Conservation (phyloP, 2,888 invertebrate genomes). For the Tachina lurida region DNA sequence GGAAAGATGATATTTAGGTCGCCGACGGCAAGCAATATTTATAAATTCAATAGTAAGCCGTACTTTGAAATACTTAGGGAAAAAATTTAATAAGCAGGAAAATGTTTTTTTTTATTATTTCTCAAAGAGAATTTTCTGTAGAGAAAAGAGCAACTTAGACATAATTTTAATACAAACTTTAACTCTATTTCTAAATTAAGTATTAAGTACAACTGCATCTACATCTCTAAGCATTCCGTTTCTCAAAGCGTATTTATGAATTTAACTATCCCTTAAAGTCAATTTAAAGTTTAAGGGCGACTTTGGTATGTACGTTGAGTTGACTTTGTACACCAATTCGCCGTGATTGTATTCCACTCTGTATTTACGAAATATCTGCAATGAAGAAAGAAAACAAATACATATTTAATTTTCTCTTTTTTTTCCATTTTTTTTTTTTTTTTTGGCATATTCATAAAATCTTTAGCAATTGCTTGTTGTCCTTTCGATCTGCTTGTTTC, state of each 20-base stretch:
- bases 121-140: not conserved
- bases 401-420: constrained; percentile 17
- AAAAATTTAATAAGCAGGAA: not conserved
- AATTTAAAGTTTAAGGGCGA: constrained; percentile 88
- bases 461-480: not conserved
- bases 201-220: not conserved
- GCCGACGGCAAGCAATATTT: too few relatives aligned
- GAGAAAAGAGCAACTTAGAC: not conserved
- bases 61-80: too few relatives aligned
- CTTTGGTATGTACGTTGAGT: constrained; percentile 89
- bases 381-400: constrained; percentile 25
- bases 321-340: constrained; percentile 88
- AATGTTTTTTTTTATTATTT: not conserved
- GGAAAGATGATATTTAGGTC: too few relatives aligned
- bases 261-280: constrained; percentile 81
- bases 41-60: too few relatives aligned
- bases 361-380: constrained; percentile 89
- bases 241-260: not conserved
- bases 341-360: constrained; percentile 87
- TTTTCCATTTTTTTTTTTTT: not conserved
- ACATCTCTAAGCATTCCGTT: not conserved
- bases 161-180: constrained; percentile 9
- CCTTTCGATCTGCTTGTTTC: not conserved
- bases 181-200: constrained; percentile 26
- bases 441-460: constrained; percentile 24